Evolutionary conservation across 2,888 invertebrate species (phyloP).

Genomic region (Phasia obesa): DNA sequence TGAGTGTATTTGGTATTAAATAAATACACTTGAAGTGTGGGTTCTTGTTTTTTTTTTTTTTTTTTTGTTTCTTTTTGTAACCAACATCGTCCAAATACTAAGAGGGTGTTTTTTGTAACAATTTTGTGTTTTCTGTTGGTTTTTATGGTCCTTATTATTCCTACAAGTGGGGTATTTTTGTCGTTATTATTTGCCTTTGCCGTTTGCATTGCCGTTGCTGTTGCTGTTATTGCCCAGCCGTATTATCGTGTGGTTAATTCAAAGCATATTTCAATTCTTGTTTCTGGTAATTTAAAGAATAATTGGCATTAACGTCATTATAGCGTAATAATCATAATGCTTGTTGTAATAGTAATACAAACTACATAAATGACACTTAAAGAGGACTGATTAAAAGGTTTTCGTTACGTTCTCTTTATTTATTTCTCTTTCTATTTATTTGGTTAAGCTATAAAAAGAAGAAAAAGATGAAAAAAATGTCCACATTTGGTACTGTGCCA

Average conservation of each 20-base stretch:
- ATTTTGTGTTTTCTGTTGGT: conserved; percentile 57
- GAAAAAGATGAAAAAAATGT: conserved; percentile 1
- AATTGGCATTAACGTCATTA: conserved; percentile 71
- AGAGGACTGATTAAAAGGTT: conserved; percentile 58
- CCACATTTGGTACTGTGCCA: conserved; percentile 24
- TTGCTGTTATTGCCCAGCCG: conserved; percentile 1
- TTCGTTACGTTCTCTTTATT: conserved; percentile 26
- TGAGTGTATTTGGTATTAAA: conserved; percentile 16
- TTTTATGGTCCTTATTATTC: conserved; percentile 68
- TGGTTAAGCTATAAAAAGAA: conserved; percentile 7
- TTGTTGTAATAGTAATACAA: conserved; percentile 53
- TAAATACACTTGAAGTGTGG: conserved; percentile 35
- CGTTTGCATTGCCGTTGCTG: conserved; percentile 26
- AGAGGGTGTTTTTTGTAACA: conserved; percentile 69
- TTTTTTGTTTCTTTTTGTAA: background rate
- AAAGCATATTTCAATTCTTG: conserved; percentile 68
- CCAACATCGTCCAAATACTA: conserved; percentile 55
- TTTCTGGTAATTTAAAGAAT: conserved; percentile 69
- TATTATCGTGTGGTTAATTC: conserved; percentile 66
- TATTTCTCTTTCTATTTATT: conserved; percentile 7
- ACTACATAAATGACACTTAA: conserved; percentile 67
- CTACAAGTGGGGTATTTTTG: conserved; percentile 65
- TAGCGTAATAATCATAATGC: conserved; percentile 67
- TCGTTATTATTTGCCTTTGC: conserved; percentile 35
- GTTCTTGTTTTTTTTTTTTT: conserved; percentile 7